phyloP scores from a whole-genome alignment of 2,888 invertebrate species.

The Lacanobia oleracea region DNA sequence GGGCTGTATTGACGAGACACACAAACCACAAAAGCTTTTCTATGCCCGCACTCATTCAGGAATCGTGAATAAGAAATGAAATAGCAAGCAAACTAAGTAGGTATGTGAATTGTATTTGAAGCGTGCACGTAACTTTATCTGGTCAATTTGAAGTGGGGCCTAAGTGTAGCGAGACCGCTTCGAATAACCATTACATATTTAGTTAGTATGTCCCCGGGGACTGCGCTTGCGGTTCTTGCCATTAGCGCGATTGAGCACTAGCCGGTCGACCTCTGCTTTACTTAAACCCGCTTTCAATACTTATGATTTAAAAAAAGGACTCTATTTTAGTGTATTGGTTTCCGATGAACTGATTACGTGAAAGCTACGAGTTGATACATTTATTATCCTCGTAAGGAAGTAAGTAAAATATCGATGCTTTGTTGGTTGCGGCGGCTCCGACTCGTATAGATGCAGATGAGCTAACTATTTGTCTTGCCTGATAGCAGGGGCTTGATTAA shows the following conservation, averaged over 20 bases:
- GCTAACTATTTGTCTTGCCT: constrained; percentile 90
- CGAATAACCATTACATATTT: constrained; percentile 87
- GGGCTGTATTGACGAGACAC: constrained; percentile 52
- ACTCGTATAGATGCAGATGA: constrained; percentile 91
- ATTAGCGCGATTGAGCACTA: constrained; percentile 87
- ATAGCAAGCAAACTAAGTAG: constrained; percentile 19
- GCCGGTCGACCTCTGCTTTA: constrained; percentile 69
- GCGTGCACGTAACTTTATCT: constrained; percentile 73
- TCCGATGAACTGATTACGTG: constrained; percentile 42
- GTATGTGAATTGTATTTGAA: constrained; percentile 55
- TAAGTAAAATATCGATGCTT: constrained; percentile 84
- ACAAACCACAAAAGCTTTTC: constrained; percentile 54
- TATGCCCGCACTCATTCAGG: constrained; percentile 10
- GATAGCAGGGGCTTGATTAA: constrained; percentile 89
- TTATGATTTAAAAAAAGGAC: constrained; percentile 63
- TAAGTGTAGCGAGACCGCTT: constrained; percentile 80
- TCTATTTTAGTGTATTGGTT: constrained; percentile 45
- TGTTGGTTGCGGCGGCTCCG: constrained; percentile 82
- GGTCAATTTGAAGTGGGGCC: constrained; percentile 78
- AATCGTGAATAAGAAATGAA: constrained; percentile 30
- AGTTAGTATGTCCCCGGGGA: constrained; percentile 84
- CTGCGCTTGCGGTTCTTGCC: constrained; percentile 87
- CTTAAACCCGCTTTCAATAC: constrained; percentile 65
- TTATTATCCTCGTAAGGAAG: constrained; percentile 70
- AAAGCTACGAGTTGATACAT: constrained; percentile 60